A percentile compares a stretch with the other conserved stretches of the same genome.
These are phyloP conservation scores for Acanthopagrus latus DNA, from an alignment of 2,797 vertebrate species.

Conservation along the genomic window DNA sequence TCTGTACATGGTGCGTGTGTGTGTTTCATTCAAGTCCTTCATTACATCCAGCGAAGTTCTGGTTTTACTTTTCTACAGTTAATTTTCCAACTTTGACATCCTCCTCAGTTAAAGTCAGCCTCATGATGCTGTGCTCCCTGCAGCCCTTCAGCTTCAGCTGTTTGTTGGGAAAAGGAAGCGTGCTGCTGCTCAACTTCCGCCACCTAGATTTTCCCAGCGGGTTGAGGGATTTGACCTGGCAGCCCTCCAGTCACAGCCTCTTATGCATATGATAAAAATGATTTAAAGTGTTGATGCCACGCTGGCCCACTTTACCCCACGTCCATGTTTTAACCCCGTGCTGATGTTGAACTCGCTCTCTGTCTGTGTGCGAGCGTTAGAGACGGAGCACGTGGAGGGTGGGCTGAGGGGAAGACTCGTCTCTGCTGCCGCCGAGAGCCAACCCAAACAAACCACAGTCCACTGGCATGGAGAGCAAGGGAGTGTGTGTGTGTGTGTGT, in stretches of 20 bases:
- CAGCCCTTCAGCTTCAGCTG: constrained; percentile 4
- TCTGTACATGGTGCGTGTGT: too few relatives aligned
- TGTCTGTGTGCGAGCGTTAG: constrained; percentile 15
- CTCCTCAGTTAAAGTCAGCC: neutral
- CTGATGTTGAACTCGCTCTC: neutral
- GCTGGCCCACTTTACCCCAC: constrained; percentile 7
- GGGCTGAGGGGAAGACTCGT: constrained; percentile 66
- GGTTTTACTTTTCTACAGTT: neutral
- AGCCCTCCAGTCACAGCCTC: constrained; percentile 39
- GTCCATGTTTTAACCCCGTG: neutral
- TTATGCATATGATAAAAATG: constrained; percentile 24
- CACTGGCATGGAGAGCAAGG: constrained; percentile 65
- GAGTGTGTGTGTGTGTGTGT: constrained; percentile 46
- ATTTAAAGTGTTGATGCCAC: constrained; percentile 2
- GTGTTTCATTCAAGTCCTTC: neutral
- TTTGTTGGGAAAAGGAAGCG: constrained; percentile 53
- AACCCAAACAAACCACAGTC: constrained; percentile 85
- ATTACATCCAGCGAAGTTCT: neutral
- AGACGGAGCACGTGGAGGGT: constrained; percentile 46
- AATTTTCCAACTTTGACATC: neutral
- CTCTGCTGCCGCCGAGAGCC: constrained; percentile 61
- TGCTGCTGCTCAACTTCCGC: constrained; percentile 36
- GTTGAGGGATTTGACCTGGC: constrained; percentile 46
- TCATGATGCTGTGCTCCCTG: neutral
- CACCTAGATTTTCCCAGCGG: constrained; percentile 16